A percentile compares a stretch with the other conserved stretches of the same genome.
Conservation (phyloP, 2,888 invertebrate genomes). For the Scrobipalpa atriplicella region DNA sequence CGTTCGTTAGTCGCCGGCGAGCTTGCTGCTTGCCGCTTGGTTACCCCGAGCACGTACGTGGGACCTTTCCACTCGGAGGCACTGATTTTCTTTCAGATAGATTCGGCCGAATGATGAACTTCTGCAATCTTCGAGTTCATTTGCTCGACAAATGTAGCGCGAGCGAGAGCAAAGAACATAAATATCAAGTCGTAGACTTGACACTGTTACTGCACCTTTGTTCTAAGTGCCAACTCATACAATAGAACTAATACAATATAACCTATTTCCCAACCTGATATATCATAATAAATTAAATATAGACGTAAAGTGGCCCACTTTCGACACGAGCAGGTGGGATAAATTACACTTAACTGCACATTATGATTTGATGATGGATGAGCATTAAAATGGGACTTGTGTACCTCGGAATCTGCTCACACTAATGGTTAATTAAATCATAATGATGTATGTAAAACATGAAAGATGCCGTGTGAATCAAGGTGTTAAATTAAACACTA, state of each 20-base stretch:
- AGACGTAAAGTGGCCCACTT: not conserved
- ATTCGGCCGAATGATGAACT: conserved; percentile 65
- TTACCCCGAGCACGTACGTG: conserved; percentile 76
- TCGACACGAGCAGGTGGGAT: conserved; percentile 7
- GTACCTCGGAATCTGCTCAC: conserved; percentile 31
- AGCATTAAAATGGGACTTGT: conserved; percentile 31
- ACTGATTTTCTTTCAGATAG: conserved; percentile 73
- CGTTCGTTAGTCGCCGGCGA: conserved; percentile 67
- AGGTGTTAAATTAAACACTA: conserved; percentile 29
- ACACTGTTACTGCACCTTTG: not conserved
- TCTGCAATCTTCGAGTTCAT: conserved; percentile 62
- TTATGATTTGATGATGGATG: conserved; percentile 20
- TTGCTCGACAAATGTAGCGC: conserved; percentile 54
- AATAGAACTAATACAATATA: not conserved
- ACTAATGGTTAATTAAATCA: conserved; percentile 42
- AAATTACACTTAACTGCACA: conserved; percentile 20
- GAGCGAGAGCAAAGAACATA: conserved; percentile 21
- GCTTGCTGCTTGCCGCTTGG: conserved; percentile 68
- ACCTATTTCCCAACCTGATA: not conserved
- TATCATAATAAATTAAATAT: not conserved
- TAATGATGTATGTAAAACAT: conserved; percentile 36
- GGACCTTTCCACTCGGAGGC: conserved; percentile 76
- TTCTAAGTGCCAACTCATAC: conserved; percentile 9
- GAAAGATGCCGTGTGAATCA: conserved; percentile 29
- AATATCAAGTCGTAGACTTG: not conserved